Evolutionary conservation across 1,140 invertebrate genomes (phyloP).

Genomic region (Atta cephalotes): DNA sequence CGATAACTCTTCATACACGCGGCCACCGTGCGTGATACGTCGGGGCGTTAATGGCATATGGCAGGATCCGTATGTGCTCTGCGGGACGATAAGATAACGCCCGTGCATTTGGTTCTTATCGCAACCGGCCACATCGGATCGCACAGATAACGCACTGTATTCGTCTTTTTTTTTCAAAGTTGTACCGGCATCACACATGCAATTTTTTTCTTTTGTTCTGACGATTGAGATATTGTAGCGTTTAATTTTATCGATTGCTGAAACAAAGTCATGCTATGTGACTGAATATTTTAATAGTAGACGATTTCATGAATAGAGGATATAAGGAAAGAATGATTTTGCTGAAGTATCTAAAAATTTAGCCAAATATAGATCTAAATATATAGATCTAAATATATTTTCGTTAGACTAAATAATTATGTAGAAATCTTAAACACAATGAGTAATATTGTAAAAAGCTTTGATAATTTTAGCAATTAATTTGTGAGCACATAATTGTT

Average conservation of each 20-base stretch:
- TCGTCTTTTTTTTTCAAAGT: slow-evolving; percentile 50
- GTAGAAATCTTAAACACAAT: too few relatives aligned
- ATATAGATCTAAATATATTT: too few relatives aligned
- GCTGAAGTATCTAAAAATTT: too few relatives aligned
- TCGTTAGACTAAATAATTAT: too few relatives aligned
- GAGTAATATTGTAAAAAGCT: too few relatives aligned
- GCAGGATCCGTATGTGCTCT: slow-evolving; percentile 64
- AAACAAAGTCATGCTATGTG: neutral
- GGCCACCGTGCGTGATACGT: slow-evolving; percentile 62
- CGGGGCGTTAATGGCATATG: slow-evolving; percentile 79
- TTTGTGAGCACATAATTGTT: too few relatives aligned
- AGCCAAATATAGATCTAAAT: too few relatives aligned
- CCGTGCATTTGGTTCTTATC: slow-evolving; percentile 78
- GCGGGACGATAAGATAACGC: slow-evolving; percentile 79
- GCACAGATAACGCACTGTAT: slow-evolving; percentile 23
- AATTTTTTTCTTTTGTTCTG: slow-evolving; percentile 46
- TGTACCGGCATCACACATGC: neutral
- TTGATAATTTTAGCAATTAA: too few relatives aligned
- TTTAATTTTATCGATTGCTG: slow-evolving; percentile 37
- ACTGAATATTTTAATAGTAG: too few relatives aligned
- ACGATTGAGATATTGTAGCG: slow-evolving; percentile 12
- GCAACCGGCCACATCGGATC: slow-evolving; percentile 35
- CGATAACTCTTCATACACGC: slow-evolving; percentile 69
- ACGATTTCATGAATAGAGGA: neutral
- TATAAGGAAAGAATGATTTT: neutral